phyloP scores from a whole-genome alignment of 1,140 invertebrate species.

The Plectrocnemia conspersa region DNA sequence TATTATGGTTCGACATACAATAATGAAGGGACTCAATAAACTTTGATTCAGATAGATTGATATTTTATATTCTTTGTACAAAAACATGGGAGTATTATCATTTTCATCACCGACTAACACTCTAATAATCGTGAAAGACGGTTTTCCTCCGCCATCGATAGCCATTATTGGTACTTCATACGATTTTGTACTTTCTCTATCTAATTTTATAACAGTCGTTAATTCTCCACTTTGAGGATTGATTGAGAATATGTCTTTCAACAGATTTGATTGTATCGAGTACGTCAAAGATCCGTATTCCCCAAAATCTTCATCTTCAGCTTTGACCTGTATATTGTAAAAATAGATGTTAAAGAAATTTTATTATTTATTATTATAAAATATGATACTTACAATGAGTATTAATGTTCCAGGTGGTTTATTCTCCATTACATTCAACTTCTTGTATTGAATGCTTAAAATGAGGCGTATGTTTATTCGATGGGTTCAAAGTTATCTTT shows the following conservation, averaged over 20 bases:
- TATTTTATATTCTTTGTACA: conserved; percentile 67
- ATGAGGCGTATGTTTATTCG: conserved; percentile 69
- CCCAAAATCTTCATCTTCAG: conserved; percentile 70
- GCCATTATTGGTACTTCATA: conserved; percentile 75
- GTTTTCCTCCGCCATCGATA: conserved; percentile 71
- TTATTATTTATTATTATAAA: background rate
- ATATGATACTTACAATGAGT: conserved; percentile 41
- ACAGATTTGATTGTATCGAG: conserved; percentile 66
- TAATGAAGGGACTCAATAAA: conserved; percentile 58
- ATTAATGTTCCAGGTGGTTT: conserved; percentile 62
- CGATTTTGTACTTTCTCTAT: conserved; percentile 64
- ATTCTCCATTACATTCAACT: conserved; percentile 70
- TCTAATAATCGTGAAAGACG: conserved; percentile 67
- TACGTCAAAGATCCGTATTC: conserved; percentile 69
- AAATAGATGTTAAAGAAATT: no score
- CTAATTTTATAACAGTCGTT: conserved; percentile 64
- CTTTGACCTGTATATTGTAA: conserved; percentile 51
- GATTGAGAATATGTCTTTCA: conserved; percentile 70
- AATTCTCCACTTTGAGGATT: conserved; percentile 71
- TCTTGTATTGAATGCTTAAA: conserved; percentile 67
- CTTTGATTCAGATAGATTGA: conserved; percentile 61
- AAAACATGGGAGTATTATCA: conserved; percentile 76
- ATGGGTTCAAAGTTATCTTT: conserved; percentile 68
- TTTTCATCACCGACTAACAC: conserved; percentile 74
- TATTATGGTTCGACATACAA: conserved; percentile 48